A percentile compares a stretch with the other conserved stretches of the same genome.
These are phyloP conservation scores for Dasyprocta punctata DNA, from an alignment of 2,113 vertebrate species.

Conservation along the genomic window DNA sequence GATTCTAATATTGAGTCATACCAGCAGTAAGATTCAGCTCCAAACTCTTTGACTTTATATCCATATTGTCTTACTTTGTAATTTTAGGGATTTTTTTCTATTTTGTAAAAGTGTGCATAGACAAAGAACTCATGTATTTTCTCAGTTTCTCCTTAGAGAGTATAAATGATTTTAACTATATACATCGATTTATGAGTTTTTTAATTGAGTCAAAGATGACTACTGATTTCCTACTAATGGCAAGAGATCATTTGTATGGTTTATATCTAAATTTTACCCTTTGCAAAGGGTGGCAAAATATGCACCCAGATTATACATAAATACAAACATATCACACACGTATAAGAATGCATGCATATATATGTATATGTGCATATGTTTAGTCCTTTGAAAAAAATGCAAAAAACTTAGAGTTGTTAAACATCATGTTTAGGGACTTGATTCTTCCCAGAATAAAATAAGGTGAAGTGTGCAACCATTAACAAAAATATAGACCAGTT, in stretches of 20 bases:
- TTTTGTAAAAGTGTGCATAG: not conserved
- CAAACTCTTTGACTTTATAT: not conserved
- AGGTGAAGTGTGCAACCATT: not conserved
- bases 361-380: not conserved
- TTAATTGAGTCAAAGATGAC: not conserved
- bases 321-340: not conserved
- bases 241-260: not conserved
- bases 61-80: not conserved
- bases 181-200: slow-evolving; percentile 57
- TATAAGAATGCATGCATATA: too few species aligned
- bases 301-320: not conserved
- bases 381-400: not conserved
- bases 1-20: not conserved
- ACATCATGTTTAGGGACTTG: not conserved
- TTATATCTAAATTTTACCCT: not conserved
- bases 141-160: not conserved
- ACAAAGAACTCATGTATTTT: not conserved
- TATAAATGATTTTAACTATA: not conserved
- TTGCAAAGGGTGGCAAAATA: not conserved
- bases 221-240: slow-evolving; percentile 65
- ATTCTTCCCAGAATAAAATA: not conserved
- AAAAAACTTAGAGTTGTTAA: slow-evolving; percentile 46
- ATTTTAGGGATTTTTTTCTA: not conserved
- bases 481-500: slow-evolving; percentile 54
- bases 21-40: not conserved